These are phyloP conservation scores for Bufo gargarizans DNA, from an alignment of 2,113 vertebrate genomes.

Conservation along the genomic window DNA sequence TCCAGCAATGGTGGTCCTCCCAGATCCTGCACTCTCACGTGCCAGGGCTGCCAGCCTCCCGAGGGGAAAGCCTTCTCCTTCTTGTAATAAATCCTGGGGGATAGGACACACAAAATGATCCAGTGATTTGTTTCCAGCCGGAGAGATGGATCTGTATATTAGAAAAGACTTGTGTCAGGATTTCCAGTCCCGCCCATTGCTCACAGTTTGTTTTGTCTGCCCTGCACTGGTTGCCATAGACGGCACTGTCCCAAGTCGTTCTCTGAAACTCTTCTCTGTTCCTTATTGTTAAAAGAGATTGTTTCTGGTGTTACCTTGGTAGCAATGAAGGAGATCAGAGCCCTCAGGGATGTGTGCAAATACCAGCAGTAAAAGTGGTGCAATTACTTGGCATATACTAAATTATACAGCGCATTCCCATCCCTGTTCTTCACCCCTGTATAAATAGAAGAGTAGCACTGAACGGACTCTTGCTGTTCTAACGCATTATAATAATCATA, in stretches of 20 bases:
- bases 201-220: constrained; percentile 59
- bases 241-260: constrained; percentile 56
- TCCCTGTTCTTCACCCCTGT: background rate
- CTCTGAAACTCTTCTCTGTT: constrained; percentile 48
- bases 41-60: background rate
- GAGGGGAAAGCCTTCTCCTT: background rate
- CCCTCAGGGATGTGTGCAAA: constrained; percentile 51
- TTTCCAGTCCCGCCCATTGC: constrained; percentile 3
- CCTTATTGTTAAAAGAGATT: constrained; percentile 60
- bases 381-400: background rate
- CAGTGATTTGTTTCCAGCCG: background rate
- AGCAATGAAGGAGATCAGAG: constrained; percentile 61
- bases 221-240: constrained; percentile 59
- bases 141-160: background rate
- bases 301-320: constrained; percentile 68
- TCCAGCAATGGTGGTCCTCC: background rate
- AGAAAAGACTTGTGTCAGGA: background rate
- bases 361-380: constrained; percentile 21
- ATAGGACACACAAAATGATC: background rate
- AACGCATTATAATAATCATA: no score
- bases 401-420: background rate
- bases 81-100: background rate
- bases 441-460: no score
- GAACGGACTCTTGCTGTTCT: no score
- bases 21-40: background rate